These are phyloP conservation scores for Camelus dromedarius DNA, from an alignment of 2,113 vertebrate species.

Conservation along the genomic window DNA sequence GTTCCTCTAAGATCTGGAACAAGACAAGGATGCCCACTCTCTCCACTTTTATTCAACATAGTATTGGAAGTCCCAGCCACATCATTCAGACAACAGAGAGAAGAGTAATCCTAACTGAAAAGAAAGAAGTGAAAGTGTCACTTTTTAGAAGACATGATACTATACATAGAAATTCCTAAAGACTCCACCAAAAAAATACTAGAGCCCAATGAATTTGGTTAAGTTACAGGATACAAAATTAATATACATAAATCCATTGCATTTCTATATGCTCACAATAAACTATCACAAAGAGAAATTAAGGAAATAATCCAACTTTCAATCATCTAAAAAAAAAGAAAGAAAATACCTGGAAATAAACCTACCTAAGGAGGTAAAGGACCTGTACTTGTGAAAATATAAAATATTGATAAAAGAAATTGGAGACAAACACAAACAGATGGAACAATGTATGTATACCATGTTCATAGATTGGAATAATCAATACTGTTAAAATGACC, in stretches of 20 bases:
- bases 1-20: not conserved
- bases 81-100: not conserved
- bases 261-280: not conserved
- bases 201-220: not conserved
- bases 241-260: not conserved
- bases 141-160: too few relatives aligned
- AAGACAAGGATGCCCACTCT: not conserved
- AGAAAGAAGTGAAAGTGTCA: not conserved
- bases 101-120: not conserved
- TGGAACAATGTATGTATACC: not conserved
- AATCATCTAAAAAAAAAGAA: not conserved
- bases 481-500: not conserved
- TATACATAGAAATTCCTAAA: not conserved
- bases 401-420: not conserved
- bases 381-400: not conserved
- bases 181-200: not conserved
- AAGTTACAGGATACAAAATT: not conserved
- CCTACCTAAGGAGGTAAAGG: not conserved
- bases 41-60: not conserved
- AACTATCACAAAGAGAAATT: not conserved
- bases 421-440: not conserved
- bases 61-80: not conserved
- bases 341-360: not conserved
- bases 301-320: not conserved
- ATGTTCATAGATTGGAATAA: not conserved